phyloP scores from a whole-genome alignment of 1,140 invertebrate genomes.

The Ditylenchus dipsaci region DNA sequence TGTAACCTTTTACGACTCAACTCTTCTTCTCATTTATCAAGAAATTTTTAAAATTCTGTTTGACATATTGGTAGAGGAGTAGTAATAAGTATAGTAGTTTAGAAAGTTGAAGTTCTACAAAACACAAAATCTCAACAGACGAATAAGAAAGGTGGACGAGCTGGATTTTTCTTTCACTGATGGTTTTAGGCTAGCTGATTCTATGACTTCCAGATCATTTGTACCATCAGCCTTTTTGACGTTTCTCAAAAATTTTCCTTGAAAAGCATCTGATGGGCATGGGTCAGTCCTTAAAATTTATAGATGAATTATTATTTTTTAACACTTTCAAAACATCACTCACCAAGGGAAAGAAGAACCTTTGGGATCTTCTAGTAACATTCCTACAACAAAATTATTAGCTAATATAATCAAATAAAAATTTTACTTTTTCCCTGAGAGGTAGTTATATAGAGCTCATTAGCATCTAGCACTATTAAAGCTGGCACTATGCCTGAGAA shows the following conservation, averaged over 20 bases:
- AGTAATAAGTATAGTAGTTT: no score
- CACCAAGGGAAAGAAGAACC: conserved; percentile 8
- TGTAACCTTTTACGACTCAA: no score
- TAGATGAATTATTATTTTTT: neutral
- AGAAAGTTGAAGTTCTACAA: no score
- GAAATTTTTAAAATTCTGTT: no score
- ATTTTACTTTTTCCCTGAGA: conserved; percentile 14
- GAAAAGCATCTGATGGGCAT: conserved; percentile 3
- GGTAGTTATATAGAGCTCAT: conserved; percentile 6
- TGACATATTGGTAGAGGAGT: no score
- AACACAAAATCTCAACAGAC: no score
- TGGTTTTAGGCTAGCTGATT: conserved; percentile 5
- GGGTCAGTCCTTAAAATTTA: conserved; percentile 27
- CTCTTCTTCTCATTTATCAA: no score
- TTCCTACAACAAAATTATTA: neutral
- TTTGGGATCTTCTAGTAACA: conserved; percentile 4
- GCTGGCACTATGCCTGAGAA: conserved; percentile 17
- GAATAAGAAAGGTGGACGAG: no score
- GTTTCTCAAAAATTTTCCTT: conserved; percentile 20
- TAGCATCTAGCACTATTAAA: conserved; percentile 20
- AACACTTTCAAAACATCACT: neutral
- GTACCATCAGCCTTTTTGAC: neutral
- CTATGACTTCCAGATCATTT: neutral
- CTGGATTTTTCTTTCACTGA: no score
- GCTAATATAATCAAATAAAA: neutral